Conservation (phyloP, 2,888 invertebrate genomes). For the Galerucella pusilla region DNA sequence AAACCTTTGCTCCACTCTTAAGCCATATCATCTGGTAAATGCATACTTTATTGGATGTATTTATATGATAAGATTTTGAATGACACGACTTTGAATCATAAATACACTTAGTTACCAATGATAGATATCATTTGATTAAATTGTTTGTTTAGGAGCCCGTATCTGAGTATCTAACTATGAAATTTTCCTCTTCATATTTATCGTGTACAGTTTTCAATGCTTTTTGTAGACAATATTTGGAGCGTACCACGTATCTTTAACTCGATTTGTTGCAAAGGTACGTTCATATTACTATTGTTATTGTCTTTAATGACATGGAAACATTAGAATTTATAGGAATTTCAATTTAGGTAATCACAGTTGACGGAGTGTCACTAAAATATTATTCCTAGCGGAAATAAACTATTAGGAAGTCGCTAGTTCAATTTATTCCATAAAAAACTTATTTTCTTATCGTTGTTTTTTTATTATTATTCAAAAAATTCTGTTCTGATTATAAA, state of each 20-base stretch:
- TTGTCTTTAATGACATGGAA: neutral
- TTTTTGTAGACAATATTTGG: no score
- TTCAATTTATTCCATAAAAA: neutral
- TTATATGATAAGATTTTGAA: neutral
- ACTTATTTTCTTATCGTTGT: neutral
- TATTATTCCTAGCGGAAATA: neutral
- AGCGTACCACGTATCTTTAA: no score
- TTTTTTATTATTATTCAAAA: neutral
- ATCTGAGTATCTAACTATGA: no score
- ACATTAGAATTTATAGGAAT: constrained; percentile 1
- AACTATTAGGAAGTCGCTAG: neutral
- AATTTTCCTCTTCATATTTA: no score
- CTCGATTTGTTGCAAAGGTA: neutral
- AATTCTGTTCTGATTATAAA: neutral
- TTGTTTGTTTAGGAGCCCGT: no score
- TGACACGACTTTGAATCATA: neutral
- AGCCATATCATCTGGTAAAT: neutral
- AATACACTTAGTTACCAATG: neutral
- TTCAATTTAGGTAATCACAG: neutral
- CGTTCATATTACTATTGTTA: neutral
- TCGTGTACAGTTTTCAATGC: no score
- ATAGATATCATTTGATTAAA: neutral
- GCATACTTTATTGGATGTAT: neutral
- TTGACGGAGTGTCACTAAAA: neutral
- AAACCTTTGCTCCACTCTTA: no score